phyloP scores from a whole-genome alignment of 2,797 vertebrate genomes.

The Simalia tracyae region DNA sequence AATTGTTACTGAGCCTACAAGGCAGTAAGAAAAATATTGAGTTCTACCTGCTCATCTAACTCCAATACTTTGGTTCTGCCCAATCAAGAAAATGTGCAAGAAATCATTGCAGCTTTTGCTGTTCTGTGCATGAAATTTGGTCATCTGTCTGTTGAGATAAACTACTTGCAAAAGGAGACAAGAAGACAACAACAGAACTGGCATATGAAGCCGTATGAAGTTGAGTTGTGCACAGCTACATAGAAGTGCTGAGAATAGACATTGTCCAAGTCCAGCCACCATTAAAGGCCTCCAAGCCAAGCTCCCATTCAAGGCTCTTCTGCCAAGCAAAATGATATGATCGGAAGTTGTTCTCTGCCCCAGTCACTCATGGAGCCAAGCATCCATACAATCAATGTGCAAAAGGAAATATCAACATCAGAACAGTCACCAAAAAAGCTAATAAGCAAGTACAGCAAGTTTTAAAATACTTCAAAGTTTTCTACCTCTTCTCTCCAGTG shows the following conservation, averaged over 20 bases:
- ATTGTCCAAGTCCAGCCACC: background rate
- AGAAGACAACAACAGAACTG: background rate
- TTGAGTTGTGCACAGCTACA: background rate
- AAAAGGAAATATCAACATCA: background rate
- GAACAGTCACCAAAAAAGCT: background rate
- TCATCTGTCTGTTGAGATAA: background rate
- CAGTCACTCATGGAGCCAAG: background rate
- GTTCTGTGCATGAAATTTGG: background rate
- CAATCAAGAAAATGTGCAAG: background rate
- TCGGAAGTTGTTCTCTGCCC: background rate
- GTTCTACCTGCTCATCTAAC: background rate
- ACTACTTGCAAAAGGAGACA: background rate
- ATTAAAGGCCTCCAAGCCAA: background rate
- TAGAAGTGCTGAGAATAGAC: background rate
- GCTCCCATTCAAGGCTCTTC: background rate
- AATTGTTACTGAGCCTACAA: background rate
- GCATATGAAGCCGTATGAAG: background rate
- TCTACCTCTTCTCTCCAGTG: background rate
- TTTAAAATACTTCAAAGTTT: background rate
- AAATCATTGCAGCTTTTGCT: background rate
- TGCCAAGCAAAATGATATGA: background rate
- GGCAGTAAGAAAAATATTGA: background rate
- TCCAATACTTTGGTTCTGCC: background rate
- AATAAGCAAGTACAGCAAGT: background rate
- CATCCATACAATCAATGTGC: background rate